phyloP scores from a whole-genome alignment of 2,888 invertebrate species.

The Nephrotoma guestfalica region DNA sequence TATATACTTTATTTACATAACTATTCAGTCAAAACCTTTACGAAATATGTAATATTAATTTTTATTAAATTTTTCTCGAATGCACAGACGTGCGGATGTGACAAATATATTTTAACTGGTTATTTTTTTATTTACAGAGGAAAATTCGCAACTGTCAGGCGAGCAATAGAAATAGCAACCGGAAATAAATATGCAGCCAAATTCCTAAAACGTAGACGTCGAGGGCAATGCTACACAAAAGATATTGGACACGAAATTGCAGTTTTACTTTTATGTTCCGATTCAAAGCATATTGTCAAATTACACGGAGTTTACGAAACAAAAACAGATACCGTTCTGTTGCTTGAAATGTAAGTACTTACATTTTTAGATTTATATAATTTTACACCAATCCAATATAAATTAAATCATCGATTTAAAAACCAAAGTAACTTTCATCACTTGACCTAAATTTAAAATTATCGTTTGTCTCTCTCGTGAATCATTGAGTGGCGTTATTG shows the following conservation, averaged over 20 bases:
- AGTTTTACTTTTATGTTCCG: conserved; percentile 72
- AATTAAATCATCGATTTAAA: too few species aligned
- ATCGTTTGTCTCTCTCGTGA: too few species aligned
- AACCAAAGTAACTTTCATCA: too few species aligned
- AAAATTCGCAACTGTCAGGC: conserved; percentile 89
- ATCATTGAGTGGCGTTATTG: too few species aligned
- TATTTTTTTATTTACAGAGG: conserved; percentile 55
- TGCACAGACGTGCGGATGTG: not conserved
- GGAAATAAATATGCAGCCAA: conserved; percentile 92
- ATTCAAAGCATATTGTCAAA: conserved; percentile 72
- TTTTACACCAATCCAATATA: too few species aligned
- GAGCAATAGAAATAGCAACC: conserved; percentile 73
- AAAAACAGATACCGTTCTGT: conserved; percentile 61
- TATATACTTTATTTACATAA: not conserved
- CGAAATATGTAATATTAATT: not conserved
- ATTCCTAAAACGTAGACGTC: conserved; percentile 81
- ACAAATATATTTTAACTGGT: not conserved
- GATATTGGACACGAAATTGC: conserved; percentile 92
- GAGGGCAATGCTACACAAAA: conserved; percentile 68
- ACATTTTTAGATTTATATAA: too few species aligned
- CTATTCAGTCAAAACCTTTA: not conserved
- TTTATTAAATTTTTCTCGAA: not conserved
- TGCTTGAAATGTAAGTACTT: conserved; percentile 70
- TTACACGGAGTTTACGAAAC: conserved; percentile 80
- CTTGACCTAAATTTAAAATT: too few species aligned